Evolutionary conservation across 2,113 vertebrate species (phyloP), one percentile per base, ranked within the genome.

Genomic region (Cyprinodon tularosa): DNA sequence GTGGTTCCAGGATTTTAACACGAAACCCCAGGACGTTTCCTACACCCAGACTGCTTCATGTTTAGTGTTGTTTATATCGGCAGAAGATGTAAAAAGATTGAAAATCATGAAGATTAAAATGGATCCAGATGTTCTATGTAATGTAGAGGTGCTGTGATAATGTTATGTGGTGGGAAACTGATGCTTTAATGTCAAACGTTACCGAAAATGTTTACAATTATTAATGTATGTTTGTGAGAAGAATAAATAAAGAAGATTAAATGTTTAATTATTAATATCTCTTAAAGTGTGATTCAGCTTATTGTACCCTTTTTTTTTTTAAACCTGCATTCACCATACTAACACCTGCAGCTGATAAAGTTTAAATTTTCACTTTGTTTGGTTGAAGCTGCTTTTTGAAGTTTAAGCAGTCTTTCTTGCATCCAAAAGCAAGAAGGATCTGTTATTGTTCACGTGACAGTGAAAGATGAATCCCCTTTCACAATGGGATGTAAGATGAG

Each of bases 211-310:
- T 38, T 38, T 63, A 62, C 11, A 4, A 20, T 37, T 50, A 44
- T 44, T 17, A 53, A 38, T 47, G 67, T 20, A 36, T 79, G 47
- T 71, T 42, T 64, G 48, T 70, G 29, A 78, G 29, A 48, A 47
- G 38, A 3, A 12, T 68, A 68, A 89, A 86, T 86, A 89, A 89
- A 91, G 75, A 84, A 11, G 71, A 68, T 7, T 14, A 71, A 50
- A 72, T 77, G 57, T 71, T 80, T 8, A 47, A 57, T 13, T 12
- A 29, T 48, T 47, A 7, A 65, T 37, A 6, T 70, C 29, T 59
- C 3, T 62, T 68, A 38, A 1, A 4, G 20, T 48, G 12, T 4
- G 9, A 13, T 1, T 42, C 39, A 17, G 48, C 17, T 12, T 3
- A 4, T 13, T 59, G 4, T 47, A 47, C 37, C 12, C 14, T 48